Evolutionary conservation across 2,797 vertebrate species (phyloP).

Genomic region (Momotus momota): DNA sequence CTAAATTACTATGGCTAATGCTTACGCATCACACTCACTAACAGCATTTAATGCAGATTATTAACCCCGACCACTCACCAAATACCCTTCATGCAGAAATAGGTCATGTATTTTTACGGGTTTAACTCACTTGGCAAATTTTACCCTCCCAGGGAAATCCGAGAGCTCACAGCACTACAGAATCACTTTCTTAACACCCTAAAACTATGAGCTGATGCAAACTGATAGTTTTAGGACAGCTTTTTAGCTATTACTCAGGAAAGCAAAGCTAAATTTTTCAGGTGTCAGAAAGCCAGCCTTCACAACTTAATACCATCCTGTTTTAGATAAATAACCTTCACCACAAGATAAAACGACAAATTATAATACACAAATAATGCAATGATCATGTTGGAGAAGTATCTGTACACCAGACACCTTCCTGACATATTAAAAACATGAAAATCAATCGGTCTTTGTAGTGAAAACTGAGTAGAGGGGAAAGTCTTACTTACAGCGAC

Average conservation of each 20-base stretch:
- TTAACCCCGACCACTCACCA: background rate
- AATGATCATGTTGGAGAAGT: background rate
- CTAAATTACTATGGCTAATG: background rate
- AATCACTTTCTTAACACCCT: background rate
- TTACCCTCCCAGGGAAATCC: background rate
- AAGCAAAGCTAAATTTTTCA: background rate
- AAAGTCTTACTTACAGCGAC: background rate
- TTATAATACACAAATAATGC: fast-evolving
- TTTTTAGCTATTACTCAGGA: background rate
- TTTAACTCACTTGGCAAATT: background rate
- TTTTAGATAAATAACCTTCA: background rate
- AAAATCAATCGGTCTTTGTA: background rate
- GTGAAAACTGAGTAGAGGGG: background rate
- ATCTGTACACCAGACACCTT: background rate
- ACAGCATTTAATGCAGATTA: background rate
- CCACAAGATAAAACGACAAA: background rate
- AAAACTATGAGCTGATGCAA: background rate
- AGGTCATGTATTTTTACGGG: constrained; percentile 5
- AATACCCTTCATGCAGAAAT: background rate
- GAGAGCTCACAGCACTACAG: background rate
- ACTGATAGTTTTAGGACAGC: background rate
- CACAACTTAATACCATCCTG: background rate
- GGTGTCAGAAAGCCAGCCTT: background rate
- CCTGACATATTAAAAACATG: background rate
- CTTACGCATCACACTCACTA: background rate